Evolutionary conservation across 2,888 invertebrate species (phyloP).

Genomic region (Germaria angustata): DNA sequence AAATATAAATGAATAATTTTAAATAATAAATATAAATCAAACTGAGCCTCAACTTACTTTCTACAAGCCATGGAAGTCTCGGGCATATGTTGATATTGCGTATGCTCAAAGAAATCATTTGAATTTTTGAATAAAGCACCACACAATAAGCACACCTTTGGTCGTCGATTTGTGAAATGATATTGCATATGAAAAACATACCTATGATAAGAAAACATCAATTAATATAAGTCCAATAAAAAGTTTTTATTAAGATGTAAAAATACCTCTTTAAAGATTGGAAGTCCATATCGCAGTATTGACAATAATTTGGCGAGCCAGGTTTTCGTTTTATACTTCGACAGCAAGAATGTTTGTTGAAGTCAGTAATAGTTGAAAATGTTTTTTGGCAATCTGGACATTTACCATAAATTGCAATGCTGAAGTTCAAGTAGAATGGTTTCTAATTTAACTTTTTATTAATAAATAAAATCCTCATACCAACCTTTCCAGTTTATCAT

Average conservation of each 20-base stretch:
- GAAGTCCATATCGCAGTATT: conserved; percentile 73
- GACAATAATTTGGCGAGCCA: conserved; percentile 72
- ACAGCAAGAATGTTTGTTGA: conserved; percentile 78
- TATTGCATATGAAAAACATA: conserved; percentile 78
- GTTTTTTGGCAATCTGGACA: conserved; percentile 75
- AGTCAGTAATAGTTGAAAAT: conserved; percentile 74
- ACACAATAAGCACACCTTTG: conserved; percentile 77
- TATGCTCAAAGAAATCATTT: conserved; percentile 76
- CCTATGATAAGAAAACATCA: conserved; percentile 64
- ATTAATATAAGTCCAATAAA: no score
- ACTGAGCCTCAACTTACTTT: conserved; percentile 60
- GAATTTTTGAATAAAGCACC: conserved; percentile 72
- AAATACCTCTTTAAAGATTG: conserved; percentile 76
- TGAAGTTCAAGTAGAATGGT: conserved; percentile 20
- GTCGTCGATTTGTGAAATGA: conserved; percentile 75
- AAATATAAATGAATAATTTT: not conserved
- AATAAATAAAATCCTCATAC: not conserved
- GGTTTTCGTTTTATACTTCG: conserved; percentile 71
- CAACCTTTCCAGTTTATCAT: conserved; percentile 72
- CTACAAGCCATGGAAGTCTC: conserved; percentile 71
- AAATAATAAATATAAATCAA: not conserved
- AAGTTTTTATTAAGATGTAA: not conserved
- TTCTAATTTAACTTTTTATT: no score
- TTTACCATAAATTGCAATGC: conserved; percentile 60
- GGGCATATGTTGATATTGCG: conserved; percentile 76